Evolutionary conservation across 2,797 vertebrate species (phyloP), one percentile per base, ranked within the genome.

Genomic region (Gallinago nigripennis): DNA sequence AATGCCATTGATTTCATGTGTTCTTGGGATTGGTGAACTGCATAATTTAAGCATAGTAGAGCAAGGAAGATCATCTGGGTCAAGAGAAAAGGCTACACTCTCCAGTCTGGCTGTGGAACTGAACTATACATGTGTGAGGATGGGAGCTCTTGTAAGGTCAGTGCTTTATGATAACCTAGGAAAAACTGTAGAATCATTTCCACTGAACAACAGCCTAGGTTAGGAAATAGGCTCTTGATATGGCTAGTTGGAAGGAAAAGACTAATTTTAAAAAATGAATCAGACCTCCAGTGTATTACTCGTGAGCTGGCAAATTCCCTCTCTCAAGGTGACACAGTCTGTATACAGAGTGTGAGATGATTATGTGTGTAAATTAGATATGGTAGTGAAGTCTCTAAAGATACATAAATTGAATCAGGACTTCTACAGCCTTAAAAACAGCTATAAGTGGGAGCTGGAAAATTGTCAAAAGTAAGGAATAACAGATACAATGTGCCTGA

Each of bases 81-180:
- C 31, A n/a, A 0, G 3, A 73, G 41, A 28, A 57, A 78, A 50
- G 18, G 35, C 54, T 60, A 1, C 1, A 1, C 7, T 69, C 30
- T 84, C 39, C 35, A 66, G 27, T 56, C 31, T 72, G 31, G 45
- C 30, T 45, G 35, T 6, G 54, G 58, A 79, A 77, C 43, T 51
- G 30, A 79, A 35, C 7, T 12, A 24, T 46, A 7, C 6, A 2
- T 12, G 5, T 8, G 13, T n/a, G 30, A 76, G 45, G 31, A 27
- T 54, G 63, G 30, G 8, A 3, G 31, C 6, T 73, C 23, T 69
- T 1, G 0, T 12, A 31, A 69, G 20, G 30, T 7, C 1, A 0
- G 16, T 69, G 31, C 18, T 75, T 18, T 19, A 27, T 70, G 64
- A 27, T 20, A 61, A 46, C 20, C 37, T 48, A 8, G 4, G 15